Percentiles rank a stretch among this genome's conserved stretches.
Evolutionary conservation across 2,113 vertebrate genomes (phyloP).

Genomic region (Agapornis roseicollis): DNA sequence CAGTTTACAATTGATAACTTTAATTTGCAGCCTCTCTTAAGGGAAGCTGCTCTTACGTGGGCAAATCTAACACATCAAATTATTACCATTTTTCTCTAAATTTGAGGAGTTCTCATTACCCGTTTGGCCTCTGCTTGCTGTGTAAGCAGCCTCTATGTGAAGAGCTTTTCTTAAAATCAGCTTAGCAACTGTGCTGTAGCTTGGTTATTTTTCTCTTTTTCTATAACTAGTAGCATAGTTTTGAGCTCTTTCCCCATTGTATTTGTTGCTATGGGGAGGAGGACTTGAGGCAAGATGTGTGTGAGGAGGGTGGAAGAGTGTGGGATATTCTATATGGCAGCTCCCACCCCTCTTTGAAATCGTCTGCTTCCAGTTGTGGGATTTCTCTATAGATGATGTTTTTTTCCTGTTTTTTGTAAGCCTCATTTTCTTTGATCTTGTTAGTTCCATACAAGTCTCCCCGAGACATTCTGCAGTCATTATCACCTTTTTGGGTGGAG

Average conservation of each 20-base stretch:
- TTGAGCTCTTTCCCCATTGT: neutral
- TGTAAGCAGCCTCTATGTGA: constrained; percentile 46
- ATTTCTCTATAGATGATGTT: constrained; percentile 49
- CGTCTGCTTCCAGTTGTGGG: constrained; percentile 76
- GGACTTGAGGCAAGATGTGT: neutral
- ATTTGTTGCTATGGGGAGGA: neutral
- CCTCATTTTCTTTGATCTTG: constrained; percentile 66
- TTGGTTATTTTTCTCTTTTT: constrained; percentile 18
- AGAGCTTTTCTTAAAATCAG: constrained; percentile 27
- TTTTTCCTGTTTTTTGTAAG: constrained; percentile 42
- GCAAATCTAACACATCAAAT: neutral
- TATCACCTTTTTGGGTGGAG: constrained; percentile 87
- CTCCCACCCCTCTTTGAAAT: neutral
- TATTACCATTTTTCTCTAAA: neutral
- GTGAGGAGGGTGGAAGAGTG: neutral
- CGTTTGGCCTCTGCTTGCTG: constrained; percentile 51
- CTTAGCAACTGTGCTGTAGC: constrained; percentile 24
- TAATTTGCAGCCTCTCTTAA: neutral
- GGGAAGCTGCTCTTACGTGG: neutral
- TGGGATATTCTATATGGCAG: neutral
- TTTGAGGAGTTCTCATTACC: constrained; percentile 13
- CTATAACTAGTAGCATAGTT: neutral
- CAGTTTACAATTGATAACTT: neutral
- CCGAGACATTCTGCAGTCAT: constrained; percentile 83
- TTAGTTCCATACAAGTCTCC: constrained; percentile 78